These are phyloP conservation scores for Chelonus formosanus DNA, from an alignment of 2,888 invertebrate species.

Conservation along the genomic window DNA sequence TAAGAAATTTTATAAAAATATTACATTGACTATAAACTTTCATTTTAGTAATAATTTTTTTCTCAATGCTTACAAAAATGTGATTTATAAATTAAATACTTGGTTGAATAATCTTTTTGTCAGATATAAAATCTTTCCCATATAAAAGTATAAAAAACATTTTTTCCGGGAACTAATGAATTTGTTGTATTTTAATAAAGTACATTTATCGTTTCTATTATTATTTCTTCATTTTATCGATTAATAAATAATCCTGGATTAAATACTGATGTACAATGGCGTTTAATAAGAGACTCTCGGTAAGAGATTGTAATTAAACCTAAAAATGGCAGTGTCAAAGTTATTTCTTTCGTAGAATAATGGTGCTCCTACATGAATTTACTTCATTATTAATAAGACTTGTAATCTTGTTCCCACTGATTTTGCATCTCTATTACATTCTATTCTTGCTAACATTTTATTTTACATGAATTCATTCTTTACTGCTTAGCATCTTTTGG, in stretches of 20 bases:
- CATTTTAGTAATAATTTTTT: no score
- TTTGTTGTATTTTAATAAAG: no score
- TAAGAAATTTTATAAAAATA: no score
- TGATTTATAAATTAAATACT: no score
- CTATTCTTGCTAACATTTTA: constrained; percentile 29
- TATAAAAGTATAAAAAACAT: no score
- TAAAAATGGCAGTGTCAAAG: constrained; percentile 57
- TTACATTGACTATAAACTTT: no score
- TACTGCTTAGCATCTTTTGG: constrained; percentile 61
- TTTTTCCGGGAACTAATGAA: no score
- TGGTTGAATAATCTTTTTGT: no score
- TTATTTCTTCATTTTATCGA: constrained; percentile 49
- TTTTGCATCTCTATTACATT: constrained; percentile 7
- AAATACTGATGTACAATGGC: constrained; percentile 64
- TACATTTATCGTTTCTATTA: constrained; percentile 23
- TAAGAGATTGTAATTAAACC: constrained; percentile 47
- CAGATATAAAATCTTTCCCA: no score
- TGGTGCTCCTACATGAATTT: constrained; percentile 5
- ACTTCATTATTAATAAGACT: constrained; percentile 17
- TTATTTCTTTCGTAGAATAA: constrained; percentile 6
- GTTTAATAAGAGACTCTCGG: constrained; percentile 42
- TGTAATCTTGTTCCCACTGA: constrained; percentile 20
- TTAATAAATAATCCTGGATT: constrained; percentile 61
- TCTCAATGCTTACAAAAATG: no score
- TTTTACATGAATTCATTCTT: constrained; percentile 20